phyloP scores from a whole-genome alignment of 2,113 vertebrate species.

The Andinoacara biseriatus region DNA sequence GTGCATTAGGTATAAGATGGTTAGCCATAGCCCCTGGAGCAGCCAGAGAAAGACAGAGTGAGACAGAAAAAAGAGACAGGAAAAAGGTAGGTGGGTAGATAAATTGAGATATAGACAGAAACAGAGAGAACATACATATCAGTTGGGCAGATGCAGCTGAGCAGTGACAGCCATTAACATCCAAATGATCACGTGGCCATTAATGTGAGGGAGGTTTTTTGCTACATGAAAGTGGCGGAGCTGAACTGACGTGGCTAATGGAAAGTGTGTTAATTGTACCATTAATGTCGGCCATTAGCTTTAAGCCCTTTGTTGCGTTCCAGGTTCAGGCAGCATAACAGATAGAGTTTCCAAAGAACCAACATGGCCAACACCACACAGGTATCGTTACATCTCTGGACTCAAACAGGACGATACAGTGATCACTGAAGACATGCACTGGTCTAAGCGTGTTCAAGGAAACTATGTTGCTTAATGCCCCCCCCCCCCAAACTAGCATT shows the following conservation, averaged over 20 bases:
- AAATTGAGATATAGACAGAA: slow-evolving; percentile 63
- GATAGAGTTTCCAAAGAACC: slow-evolving; percentile 12
- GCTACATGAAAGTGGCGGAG: slow-evolving; percentile 50
- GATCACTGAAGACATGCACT: neutral
- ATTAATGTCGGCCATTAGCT: slow-evolving; percentile 48
- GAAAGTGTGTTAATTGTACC: slow-evolving; percentile 45
- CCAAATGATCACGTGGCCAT: slow-evolving; percentile 73
- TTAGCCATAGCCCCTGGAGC: slow-evolving; percentile 99
- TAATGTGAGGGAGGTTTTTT: slow-evolving; percentile 43
- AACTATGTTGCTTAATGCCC: neutral
- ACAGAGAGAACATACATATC: slow-evolving; percentile 85
- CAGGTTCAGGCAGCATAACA: slow-evolving; percentile 35
- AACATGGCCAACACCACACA: slow-evolving; percentile 35
- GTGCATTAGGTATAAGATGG: slow-evolving; percentile 99
- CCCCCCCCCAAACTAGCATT: neutral
- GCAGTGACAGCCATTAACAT: slow-evolving; percentile 84
- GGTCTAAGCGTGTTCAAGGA: neutral
- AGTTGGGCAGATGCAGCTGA: slow-evolving; percentile 90
- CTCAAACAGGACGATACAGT: slow-evolving; percentile 28
- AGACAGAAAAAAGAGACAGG: slow-evolving; percentile 48
- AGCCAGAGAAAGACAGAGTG: slow-evolving; percentile 91
- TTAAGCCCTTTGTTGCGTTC: slow-evolving; percentile 15
- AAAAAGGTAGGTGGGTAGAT: slow-evolving; percentile 38
- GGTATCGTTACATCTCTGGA: neutral
- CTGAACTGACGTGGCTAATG: slow-evolving; percentile 63